These are phyloP conservation scores for Heliconius hortense DNA, from an alignment of 2,888 invertebrate genomes.

Conservation along the genomic window DNA sequence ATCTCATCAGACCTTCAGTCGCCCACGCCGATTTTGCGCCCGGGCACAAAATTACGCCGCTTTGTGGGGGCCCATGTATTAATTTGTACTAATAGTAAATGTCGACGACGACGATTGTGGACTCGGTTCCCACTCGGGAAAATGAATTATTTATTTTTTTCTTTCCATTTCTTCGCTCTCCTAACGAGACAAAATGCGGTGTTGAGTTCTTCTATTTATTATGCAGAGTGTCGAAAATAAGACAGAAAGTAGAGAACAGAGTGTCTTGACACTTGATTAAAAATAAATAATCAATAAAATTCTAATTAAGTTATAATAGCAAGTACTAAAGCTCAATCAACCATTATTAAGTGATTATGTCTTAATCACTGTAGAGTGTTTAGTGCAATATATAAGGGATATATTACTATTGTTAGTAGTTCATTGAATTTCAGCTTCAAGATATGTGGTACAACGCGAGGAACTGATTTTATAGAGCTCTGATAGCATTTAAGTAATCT, in stretches of 20 bases:
- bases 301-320: neutral
- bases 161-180: too few relatives aligned
- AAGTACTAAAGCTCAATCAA: neutral
- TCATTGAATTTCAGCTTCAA: neutral
- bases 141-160: too few relatives aligned
- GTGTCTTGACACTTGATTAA: neutral
- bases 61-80: too few relatives aligned
- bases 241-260: neutral
- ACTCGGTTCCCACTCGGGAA: too few relatives aligned
- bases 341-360: neutral
- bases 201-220: neutral
- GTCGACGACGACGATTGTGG: too few relatives aligned
- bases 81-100: too few relatives aligned
- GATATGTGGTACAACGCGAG: neutral
- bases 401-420: neutral
- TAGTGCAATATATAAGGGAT: neutral
- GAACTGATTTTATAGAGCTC: neutral
- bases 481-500: too few relatives aligned
- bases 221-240: neutral
- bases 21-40: too few relatives aligned
- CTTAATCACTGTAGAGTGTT: constrained; percentile 1
- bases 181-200: neutral
- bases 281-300: neutral
- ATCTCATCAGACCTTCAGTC: too few relatives aligned
- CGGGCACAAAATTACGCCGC: too few relatives aligned